Conservation (phyloP, 2,113 vertebrate species). For the Hylia prasina region DNA sequence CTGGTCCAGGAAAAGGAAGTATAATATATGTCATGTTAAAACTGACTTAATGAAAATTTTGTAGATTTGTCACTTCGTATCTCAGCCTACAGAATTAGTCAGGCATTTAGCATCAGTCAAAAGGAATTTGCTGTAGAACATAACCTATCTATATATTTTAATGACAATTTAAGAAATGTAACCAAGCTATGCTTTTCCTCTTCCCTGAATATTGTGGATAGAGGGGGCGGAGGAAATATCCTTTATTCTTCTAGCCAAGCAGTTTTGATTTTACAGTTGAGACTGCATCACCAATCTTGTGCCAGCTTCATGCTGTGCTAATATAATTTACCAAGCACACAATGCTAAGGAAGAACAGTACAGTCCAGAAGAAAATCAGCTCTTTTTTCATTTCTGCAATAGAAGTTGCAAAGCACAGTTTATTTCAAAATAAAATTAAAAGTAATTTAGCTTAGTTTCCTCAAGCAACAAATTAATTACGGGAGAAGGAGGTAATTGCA, state of each 20-base stretch:
- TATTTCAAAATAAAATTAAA: conserved; percentile 12
- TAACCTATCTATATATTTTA: background rate
- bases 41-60: background rate
- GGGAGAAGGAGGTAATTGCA: background rate
- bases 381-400: background rate
- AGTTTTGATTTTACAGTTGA: conserved; percentile 5
- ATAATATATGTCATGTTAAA: background rate
- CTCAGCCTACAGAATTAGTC: background rate
- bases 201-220: background rate
- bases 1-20: background rate
- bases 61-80: background rate
- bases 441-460: background rate
- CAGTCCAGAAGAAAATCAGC: background rate
- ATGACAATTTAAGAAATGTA: background rate
- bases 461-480: conserved; percentile 15
- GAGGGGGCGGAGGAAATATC: background rate
- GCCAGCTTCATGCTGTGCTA: conserved; percentile 29
- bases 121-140: background rate
- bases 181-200: background rate
- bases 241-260: background rate
- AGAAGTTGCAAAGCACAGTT: background rate
- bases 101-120: background rate
- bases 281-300: background rate
- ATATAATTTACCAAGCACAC: background rate
- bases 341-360: background rate